phyloP scores from a whole-genome alignment of 2,797 vertebrate species.

The Megalops cyprinoides region DNA sequence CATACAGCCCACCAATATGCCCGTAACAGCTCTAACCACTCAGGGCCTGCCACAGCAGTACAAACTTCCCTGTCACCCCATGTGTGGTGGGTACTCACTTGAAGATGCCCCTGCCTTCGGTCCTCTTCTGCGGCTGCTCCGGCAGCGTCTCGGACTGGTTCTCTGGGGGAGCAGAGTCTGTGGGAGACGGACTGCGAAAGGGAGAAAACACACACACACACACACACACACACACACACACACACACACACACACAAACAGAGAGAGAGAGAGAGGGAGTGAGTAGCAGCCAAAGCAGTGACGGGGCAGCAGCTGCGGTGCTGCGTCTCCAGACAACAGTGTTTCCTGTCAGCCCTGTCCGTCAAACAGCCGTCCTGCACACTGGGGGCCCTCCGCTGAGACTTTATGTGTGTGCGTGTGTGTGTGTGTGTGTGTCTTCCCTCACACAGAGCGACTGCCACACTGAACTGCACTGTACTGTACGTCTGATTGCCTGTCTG shows the following conservation, averaged over 20 bases:
- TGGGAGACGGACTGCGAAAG: conserved; percentile 54
- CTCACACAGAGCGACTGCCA: not conserved
- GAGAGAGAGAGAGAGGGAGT: conserved; percentile 21
- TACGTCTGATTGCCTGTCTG: too few species aligned
- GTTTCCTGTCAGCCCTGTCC: conserved; percentile 38
- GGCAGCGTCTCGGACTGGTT: conserved; percentile 29
- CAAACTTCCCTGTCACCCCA: not conserved
- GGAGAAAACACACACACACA: not conserved
- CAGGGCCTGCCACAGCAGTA: not conserved
- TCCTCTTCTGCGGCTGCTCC: conserved; percentile 38
- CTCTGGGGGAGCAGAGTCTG: conserved; percentile 50
- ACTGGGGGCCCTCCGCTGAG: conserved; percentile 5
- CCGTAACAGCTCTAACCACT: not conserved
- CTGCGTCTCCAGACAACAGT: conserved; percentile 41
- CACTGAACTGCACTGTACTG: not conserved
- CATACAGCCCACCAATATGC: not conserved
- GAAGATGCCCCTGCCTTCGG: conserved; percentile 71
- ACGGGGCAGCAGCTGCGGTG: conserved; percentile 34
- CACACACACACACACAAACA: conserved; percentile 15
- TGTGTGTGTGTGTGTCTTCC: not conserved
- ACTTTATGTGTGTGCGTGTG: not conserved
- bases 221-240: not conserved
- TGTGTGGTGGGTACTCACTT: conserved; percentile 71
- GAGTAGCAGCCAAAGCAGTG: conserved; percentile 41
- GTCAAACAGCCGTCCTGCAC: conserved; percentile 11